phyloP scores from a whole-genome alignment of 1,140 invertebrate genomes.

The Protaetia brevitarsis region DNA sequence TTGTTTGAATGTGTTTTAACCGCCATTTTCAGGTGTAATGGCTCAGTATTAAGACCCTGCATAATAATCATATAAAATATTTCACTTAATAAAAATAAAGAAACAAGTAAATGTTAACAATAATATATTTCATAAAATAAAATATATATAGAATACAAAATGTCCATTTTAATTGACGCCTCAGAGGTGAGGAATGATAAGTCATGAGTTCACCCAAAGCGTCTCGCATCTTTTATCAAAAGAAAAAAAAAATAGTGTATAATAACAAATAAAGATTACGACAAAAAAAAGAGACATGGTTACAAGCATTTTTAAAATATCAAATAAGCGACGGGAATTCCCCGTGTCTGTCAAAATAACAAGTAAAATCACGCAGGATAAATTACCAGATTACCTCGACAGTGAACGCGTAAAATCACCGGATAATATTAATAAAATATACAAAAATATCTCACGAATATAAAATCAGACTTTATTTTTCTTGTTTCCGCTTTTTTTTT shows the following conservation, averaged over 20 bases:
- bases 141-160: constrained; percentile 15
- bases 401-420: background rate
- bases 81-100: too few species aligned
- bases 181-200: constrained; percentile 8
- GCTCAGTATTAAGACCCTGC: too few species aligned
- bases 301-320: constrained; percentile 7
- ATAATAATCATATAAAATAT: too few species aligned
- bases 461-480: constrained; percentile 18
- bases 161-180: background rate
- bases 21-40: too few species aligned
- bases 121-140: constrained; percentile 9
- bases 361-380: too few species aligned
- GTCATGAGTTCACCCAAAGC: constrained; percentile 9
- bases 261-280: background rate
- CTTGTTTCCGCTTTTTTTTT: too few species aligned
- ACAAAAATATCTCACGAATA: constrained; percentile 14
- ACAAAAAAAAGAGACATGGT: constrained; percentile 5
- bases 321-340: too few species aligned
- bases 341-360: too few species aligned
- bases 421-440: constrained; percentile 13
- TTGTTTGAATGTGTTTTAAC: too few species aligned
- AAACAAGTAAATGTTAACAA: background rate
- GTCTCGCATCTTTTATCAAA: background rate
- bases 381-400: too few species aligned
- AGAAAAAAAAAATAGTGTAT: background rate